Base-by-base conservation (phyloP, 1,140 invertebrate species). In the Liolophura sinensis region DNA sequence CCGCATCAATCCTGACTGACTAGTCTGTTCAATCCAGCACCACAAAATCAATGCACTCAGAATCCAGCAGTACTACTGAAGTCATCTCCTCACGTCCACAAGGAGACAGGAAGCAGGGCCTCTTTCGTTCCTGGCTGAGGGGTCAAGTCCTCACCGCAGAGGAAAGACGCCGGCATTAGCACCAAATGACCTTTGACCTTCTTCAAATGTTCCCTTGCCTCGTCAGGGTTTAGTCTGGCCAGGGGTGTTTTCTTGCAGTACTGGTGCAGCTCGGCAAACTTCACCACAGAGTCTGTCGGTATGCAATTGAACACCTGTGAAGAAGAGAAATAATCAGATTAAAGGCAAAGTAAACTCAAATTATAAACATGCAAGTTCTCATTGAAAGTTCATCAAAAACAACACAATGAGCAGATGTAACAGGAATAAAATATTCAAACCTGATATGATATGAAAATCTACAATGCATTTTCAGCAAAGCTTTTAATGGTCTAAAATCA, bases 91-190 rank as follows among this genome's bases (percentile, higher is more conserved):
- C 74, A 88, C 11, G 86, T 86, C 87, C 87, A 88, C 14, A 87
- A 68, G 24, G 79, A 77, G 40, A 77, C 82, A 6, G 87, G 87
- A 64, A 86, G 72, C 1, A 88, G 64, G 40, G 78, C 92, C 84
- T 95, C 93, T 78, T 93, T 92, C 56, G 92, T 91, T 58, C 89
- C 89, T 49, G 89, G 88, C 61, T 89, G 88, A 4, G 94, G 94
- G 27, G 91, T 92, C 24, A 97, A 85, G 71, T 93, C 90, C 71
- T 93, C 89, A 22, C 74, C 64, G 71, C 88, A 88, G 20, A 98
- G 88, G 82, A 97, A 98, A 62, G 92, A 85, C 25, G 96, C 82
- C 9, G 95, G 95, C 72, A 97, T 85, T 65, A 93, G 88, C 0
- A 97, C 95, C 61, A 98, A 80, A 82, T 93, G 88, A 25, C 95